Conservation (phyloP, 2,797 vertebrate species). For the Neosilurus mollespiculum region DNA sequence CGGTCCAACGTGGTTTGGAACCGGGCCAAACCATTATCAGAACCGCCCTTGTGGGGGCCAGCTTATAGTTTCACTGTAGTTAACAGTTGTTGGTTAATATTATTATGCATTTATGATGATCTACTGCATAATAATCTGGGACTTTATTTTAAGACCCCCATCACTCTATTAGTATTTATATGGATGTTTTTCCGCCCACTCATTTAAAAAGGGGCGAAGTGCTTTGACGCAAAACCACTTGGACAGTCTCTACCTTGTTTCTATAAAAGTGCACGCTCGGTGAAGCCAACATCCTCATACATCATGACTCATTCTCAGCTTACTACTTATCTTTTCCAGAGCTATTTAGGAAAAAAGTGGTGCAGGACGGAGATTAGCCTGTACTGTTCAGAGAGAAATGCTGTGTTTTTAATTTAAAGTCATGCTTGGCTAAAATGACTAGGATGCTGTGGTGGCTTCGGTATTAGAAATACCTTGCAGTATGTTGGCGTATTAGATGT, state of each 20-base stretch:
- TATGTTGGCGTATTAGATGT: background rate
- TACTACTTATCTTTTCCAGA: constrained; percentile 8
- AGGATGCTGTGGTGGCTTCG: background rate
- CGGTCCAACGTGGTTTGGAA: too few species aligned
- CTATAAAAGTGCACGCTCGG: constrained; percentile 5
- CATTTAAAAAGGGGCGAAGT: background rate
- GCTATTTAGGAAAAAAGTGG: background rate
- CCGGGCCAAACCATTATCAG: too few species aligned
- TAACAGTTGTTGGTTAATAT: background rate
- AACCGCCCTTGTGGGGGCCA: too few species aligned
- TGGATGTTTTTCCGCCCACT: background rate
- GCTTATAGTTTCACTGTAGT: background rate
- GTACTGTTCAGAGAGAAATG: background rate
- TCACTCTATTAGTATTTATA: background rate
- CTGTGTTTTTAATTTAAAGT: background rate
- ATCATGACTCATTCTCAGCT: constrained; percentile 17
- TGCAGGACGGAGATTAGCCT: background rate
- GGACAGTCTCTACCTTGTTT: constrained; percentile 20
- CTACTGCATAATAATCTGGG: background rate
- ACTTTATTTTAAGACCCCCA: too few species aligned
- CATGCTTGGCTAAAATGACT: background rate
- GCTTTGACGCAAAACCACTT: constrained; percentile 15
- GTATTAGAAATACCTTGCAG: background rate
- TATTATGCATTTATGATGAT: background rate
- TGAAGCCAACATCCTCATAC: constrained; percentile 5